Evolutionary conservation across 2,888 invertebrate species (phyloP).

Genomic region (Tenthredo livida): DNA sequence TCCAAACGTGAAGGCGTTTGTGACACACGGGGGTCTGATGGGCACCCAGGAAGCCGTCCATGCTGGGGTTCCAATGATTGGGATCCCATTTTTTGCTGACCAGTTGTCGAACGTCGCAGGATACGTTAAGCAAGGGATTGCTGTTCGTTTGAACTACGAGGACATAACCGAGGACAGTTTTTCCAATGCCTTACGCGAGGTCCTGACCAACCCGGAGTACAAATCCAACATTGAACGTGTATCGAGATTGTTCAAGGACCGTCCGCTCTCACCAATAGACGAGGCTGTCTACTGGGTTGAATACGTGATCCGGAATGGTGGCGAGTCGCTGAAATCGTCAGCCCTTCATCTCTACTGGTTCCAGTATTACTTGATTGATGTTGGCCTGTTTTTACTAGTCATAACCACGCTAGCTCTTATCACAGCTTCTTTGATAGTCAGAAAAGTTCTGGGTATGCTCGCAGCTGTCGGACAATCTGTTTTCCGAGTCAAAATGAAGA

Average conservation of each 20-base stretch:
- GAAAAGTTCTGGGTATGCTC: neutral
- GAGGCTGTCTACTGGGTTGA: conserved; percentile 61
- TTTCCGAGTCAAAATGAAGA: neutral
- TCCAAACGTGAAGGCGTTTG: conserved; percentile 80
- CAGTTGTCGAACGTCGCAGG: conserved; percentile 79
- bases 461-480: too few species aligned
- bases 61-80: conserved; percentile 79
- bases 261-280: conserved; percentile 57
- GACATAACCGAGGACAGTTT: conserved; percentile 76
- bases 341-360: conserved; percentile 57
- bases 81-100: conserved; percentile 80
- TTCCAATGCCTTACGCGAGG: conserved; percentile 73
- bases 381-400: conserved; percentile 50
- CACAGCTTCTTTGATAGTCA: neutral
- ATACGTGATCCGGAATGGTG: conserved; percentile 59
- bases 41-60: conserved; percentile 78
- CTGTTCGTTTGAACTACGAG: conserved; percentile 73
- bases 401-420: neutral
- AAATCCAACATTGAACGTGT: conserved; percentile 57
- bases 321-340: conserved; percentile 56
- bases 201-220: conserved; percentile 73
- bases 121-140: conserved; percentile 76
- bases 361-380: conserved; percentile 58
- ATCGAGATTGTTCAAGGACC: conserved; percentile 58
- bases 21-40: conserved; percentile 82